phyloP scores from a whole-genome alignment of 2,888 invertebrate genomes.

The Macaria liturata region DNA sequence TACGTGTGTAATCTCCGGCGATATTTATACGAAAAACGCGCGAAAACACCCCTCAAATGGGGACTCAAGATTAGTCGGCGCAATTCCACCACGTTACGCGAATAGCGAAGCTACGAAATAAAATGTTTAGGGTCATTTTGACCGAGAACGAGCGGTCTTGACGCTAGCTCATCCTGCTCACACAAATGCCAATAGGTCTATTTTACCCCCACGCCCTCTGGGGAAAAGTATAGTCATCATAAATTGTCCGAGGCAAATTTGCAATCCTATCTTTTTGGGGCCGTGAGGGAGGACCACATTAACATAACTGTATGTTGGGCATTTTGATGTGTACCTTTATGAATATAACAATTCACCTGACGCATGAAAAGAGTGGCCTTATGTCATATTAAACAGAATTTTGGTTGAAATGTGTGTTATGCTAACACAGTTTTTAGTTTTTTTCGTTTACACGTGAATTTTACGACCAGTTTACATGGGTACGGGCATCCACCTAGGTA shows the following conservation, averaged over 20 bases:
- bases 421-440: neutral
- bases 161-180: slow-evolving; percentile 54
- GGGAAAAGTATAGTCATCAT: slow-evolving; percentile 74
- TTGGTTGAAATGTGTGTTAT: slow-evolving; percentile 3
- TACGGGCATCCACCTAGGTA: no score
- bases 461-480: no score
- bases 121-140: slow-evolving; percentile 82
- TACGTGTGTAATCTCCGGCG: slow-evolving; percentile 61
- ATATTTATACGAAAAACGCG: slow-evolving; percentile 70
- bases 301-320: slow-evolving; percentile 78
- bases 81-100: slow-evolving; percentile 69
- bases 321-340: slow-evolving; percentile 69
- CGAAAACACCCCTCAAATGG: slow-evolving; percentile 73
- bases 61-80: slow-evolving; percentile 76
- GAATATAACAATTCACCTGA: slow-evolving; percentile 57
- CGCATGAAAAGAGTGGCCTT: slow-evolving; percentile 38
- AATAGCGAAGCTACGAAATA: slow-evolving; percentile 78
- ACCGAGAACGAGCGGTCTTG: slow-evolving; percentile 68
- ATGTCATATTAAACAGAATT: slow-evolving; percentile 32
- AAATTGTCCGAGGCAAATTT: slow-evolving; percentile 82
- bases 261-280: slow-evolving; percentile 80
- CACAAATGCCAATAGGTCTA: slow-evolving; percentile 78
- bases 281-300: slow-evolving; percentile 73
- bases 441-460: no score
- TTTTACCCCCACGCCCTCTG: slow-evolving; percentile 67